Percentiles rank a stretch among this genome's conserved stretches.
These are phyloP conservation scores for Caenorhabditis panamensis DNA, from an alignment of 2,888 invertebrate genomes.

Conservation along the genomic window DNA sequence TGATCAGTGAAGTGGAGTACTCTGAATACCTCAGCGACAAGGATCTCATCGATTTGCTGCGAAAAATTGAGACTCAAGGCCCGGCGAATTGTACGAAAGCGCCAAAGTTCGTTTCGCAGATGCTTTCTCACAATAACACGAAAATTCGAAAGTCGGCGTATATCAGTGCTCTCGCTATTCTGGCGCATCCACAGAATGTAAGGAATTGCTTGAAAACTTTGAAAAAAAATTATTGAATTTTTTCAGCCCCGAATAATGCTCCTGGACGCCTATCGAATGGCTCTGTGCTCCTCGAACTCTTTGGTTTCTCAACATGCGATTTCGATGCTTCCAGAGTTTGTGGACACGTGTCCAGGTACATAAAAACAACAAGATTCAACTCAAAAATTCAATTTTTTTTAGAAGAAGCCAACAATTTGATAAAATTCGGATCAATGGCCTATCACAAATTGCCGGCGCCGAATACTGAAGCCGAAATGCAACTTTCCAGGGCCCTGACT, in stretches of 20 bases:
- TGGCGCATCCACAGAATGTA: conserved; percentile 31
- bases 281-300: conserved; percentile 36
- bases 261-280: conserved; percentile 47
- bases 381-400: conserved; percentile 11
- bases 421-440: conserved; percentile 43
- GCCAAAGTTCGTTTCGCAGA: conserved; percentile 32
- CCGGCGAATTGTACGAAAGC: conserved; percentile 41
- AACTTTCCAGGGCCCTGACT: conserved; percentile 32
- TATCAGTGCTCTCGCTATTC: conserved; percentile 21
- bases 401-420: conserved; percentile 53
- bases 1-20: conserved; percentile 40
- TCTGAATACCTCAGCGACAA: conserved; percentile 8
- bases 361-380: too few relatives aligned
- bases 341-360: conserved; percentile 47
- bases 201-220: not conserved
- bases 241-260: conserved; percentile 45
- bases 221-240: not conserved
- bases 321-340: conserved; percentile 41
- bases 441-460: conserved; percentile 28
- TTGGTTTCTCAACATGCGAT: conserved; percentile 47
- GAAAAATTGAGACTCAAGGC: conserved; percentile 32
- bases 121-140: conserved; percentile 28
- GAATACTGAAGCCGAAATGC: conserved; percentile 37
- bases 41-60: conserved; percentile 43
- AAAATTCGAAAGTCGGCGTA: conserved; percentile 42